Percentiles rank a stretch among this genome's conserved stretches.
Evolutionary conservation across 2,888 invertebrate genomes (phyloP).

Genomic region (Polylopha cassiicola): DNA sequence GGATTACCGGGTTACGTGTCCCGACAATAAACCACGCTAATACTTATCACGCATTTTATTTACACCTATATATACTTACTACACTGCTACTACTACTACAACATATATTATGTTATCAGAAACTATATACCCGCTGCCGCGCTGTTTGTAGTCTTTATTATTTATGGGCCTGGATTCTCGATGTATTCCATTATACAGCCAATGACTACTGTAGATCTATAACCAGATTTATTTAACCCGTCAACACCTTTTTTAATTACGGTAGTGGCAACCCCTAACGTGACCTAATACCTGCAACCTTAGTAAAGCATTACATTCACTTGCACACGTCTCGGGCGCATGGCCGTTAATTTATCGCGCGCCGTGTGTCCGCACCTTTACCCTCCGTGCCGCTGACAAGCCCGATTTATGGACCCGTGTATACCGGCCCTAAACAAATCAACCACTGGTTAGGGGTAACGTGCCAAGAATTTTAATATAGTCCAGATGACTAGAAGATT

Average conservation of each 20-base stretch:
- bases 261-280: too few relatives aligned
- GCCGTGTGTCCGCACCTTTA: slow-evolving; percentile 61
- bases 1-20: slow-evolving; percentile 45
- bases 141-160: too few relatives aligned
- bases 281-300: slow-evolving; percentile 36
- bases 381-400: slow-evolving; percentile 51
- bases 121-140: too few relatives aligned
- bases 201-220: too few relatives aligned
- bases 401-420: slow-evolving; percentile 50
- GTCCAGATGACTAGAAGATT: slow-evolving; percentile 16
- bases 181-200: too few relatives aligned
- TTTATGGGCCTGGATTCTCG: too few relatives aligned
- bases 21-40: slow-evolving; percentile 11
- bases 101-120: too few relatives aligned
- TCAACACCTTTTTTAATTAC: too few relatives aligned
- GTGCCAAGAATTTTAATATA: slow-evolving; percentile 26
- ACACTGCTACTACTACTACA: background rate
- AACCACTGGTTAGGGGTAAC: slow-evolving; percentile 28
- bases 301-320: slow-evolving; percentile 44
- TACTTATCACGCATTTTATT: slow-evolving; percentile 16
- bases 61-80: slow-evolving; percentile 4
- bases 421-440: slow-evolving; percentile 37
- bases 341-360: slow-evolving; percentile 34
- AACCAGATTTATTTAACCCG: too few relatives aligned
- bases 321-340: slow-evolving; percentile 45